These are phyloP conservation scores for Camponotus vicinus DNA, from an alignment of 1,140 invertebrate genomes.

Conservation along the genomic window DNA sequence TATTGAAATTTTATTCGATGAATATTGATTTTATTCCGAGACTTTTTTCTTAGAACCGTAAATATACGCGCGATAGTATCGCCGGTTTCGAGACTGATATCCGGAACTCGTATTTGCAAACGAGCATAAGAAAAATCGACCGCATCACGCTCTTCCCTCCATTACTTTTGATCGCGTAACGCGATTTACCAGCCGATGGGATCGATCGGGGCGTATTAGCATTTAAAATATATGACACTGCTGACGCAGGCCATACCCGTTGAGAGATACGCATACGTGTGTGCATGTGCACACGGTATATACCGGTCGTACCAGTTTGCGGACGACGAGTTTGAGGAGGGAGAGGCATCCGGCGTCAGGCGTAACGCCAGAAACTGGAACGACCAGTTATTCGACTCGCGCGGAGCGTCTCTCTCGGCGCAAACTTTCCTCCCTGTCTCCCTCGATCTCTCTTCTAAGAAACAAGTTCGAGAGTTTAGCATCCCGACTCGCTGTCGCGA, in stretches of 20 bases:
- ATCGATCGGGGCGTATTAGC: constrained; percentile 53
- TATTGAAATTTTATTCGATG: neutral
- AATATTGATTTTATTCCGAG: constrained; percentile 3
- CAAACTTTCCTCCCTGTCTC: constrained; percentile 61
- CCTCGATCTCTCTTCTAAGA: constrained; percentile 16
- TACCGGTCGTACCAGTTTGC: constrained; percentile 40
- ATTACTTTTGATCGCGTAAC: constrained; percentile 44
- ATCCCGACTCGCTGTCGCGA: constrained; percentile 19
- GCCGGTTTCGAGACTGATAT: neutral
- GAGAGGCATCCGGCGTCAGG: constrained; percentile 65
- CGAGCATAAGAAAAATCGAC: constrained; percentile 21
- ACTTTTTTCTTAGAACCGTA: neutral
- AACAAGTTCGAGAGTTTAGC: constrained; percentile 44
- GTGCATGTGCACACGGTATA: neutral
- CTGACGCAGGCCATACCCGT: constrained; percentile 54
- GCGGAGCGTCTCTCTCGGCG: constrained; percentile 60
- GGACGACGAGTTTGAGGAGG: neutral
- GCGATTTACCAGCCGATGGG: constrained; percentile 49
- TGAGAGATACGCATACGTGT: constrained; percentile 11
- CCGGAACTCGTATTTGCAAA: constrained; percentile 12
- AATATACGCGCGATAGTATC: constrained; percentile 36
- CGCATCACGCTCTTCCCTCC: neutral
- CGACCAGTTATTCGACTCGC: constrained; percentile 76
- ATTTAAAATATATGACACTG: constrained; percentile 55
- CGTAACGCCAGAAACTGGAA: constrained; percentile 76